Percentiles rank a stretch among this genome's conserved stretches.
phyloP scores from a whole-genome alignment of 2,888 invertebrate species.

The Nysson spinosus region DNA sequence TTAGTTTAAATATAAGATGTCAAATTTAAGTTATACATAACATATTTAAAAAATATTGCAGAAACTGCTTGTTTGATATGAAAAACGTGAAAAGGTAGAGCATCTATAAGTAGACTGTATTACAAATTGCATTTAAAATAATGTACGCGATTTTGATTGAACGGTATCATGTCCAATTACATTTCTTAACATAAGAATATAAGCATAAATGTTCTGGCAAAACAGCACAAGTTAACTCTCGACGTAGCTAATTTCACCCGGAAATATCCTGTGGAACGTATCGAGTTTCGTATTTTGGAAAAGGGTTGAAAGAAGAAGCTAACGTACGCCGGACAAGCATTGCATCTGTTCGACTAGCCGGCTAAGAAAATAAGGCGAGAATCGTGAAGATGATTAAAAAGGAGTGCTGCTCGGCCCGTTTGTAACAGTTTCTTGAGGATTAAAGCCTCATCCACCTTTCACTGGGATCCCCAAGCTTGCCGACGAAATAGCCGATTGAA shows the following conservation, averaged over 20 bases:
- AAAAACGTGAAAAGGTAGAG: too few species aligned
- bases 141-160: too few species aligned
- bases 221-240: too few species aligned
- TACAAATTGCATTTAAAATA: too few species aligned
- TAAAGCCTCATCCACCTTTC: slow-evolving; percentile 45
- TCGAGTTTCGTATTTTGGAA: slow-evolving; percentile 58
- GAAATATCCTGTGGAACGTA: slow-evolving; percentile 19
- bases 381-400: slow-evolving; percentile 54
- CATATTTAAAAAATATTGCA: too few species aligned
- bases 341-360: slow-evolving; percentile 60
- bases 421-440: slow-evolving; percentile 63
- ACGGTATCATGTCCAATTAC: too few species aligned
- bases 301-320: slow-evolving; percentile 45
- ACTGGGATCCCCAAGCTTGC: slow-evolving; percentile 17
- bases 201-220: too few species aligned
- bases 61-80: too few species aligned
- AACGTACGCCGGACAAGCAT: neutral
- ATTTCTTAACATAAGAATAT: too few species aligned
- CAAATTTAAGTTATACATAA: too few species aligned
- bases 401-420: slow-evolving; percentile 23
- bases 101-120: too few species aligned
- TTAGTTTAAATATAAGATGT: too few species aligned
- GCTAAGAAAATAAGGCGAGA: slow-evolving; percentile 67
- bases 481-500: slow-evolving; percentile 75
- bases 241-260: neutral